Base-by-base conservation (phyloP, 2,113 vertebrate genomes). In the Ophthalmolycus amberensis region DNA sequence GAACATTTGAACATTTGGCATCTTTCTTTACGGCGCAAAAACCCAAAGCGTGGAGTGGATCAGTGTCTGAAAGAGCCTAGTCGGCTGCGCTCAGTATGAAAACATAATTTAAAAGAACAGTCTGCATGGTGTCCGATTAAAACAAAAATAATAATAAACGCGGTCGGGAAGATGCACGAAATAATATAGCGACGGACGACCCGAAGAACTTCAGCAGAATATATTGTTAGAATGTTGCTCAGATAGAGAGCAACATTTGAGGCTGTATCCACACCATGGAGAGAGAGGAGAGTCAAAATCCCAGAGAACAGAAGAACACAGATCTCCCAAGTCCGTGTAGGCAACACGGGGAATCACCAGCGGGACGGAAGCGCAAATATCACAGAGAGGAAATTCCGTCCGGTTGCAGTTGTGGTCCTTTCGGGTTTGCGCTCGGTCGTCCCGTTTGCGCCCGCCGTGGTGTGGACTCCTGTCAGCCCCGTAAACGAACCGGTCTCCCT, bases 371-470 rank as follows among this genome's bases (percentile, higher is more conserved):
- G 74, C 67, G 60, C 50, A 64, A 44, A 77, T 66, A 71, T 59
- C 29, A 29, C 14, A 32, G n/a, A 67, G 50, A 66, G 74, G 88
- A 73, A 71, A 89, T 82, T 58, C 91, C 90, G 83, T 72, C 32
- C 69, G 59, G 80, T 85, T 83, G 85, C 84, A 71, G 85, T 84
- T 29, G 29, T 62, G 16, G 83, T 93, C 88, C 84, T 87, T 56
- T 9, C 46, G 25, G 80, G 73, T 64, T 37, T 87, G 60, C 73
- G 82, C n/a, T 75, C 70, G 81, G 18, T 87, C 74, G 92, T 94
- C 93, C 91, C 89, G 89, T 93, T 20, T 66, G 89, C 75, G 86
- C 65, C 69, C 80, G 64, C 76, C 67, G 83, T 60, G 77, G 75
- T 29, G 75, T 82, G 71, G 73, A 73, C 91, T 85, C 83, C 77